Evolutionary conservation across 2,888 invertebrate genomes (phyloP).

Genomic region (Nemurella pictetii): DNA sequence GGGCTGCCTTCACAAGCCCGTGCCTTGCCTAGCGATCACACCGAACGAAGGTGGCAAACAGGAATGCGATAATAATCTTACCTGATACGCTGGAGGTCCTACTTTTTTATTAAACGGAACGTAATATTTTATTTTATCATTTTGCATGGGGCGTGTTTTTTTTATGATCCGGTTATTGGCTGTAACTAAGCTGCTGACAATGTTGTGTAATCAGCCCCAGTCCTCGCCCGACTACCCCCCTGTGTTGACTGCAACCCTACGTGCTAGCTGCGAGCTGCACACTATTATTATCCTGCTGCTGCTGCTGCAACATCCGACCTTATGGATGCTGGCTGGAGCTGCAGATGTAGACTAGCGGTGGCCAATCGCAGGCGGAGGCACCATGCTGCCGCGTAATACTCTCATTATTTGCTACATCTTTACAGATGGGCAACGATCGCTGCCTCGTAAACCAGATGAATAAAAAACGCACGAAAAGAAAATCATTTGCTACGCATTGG

Average conservation of each 20-base stretch:
- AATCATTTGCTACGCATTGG: background rate
- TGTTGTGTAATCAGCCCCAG: constrained; percentile 10
- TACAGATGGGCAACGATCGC: background rate
- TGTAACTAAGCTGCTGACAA: constrained; percentile 3
- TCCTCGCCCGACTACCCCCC: background rate
- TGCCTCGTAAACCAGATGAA: background rate
- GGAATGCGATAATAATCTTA: background rate
- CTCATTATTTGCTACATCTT: background rate
- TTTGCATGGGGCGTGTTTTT: constrained; percentile 3
- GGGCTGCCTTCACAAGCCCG: background rate
- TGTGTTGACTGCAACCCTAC: background rate
- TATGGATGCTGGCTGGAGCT: too few species aligned
- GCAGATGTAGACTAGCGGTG: background rate
- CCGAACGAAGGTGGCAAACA: background rate
- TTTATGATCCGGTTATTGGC: constrained; percentile 12
- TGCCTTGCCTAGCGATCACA: background rate
- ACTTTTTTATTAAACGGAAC: background rate
- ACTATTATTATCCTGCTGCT: too few species aligned
- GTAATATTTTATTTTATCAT: background rate
- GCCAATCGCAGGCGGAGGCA: background rate
- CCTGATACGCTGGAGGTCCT: background rate
- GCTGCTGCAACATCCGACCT: too few species aligned
- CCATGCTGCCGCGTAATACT: background rate
- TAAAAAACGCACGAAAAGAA: background rate
- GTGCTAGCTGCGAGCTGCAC: background rate